These are phyloP conservation scores for Nasonia oneida DNA, from an alignment of 2,888 invertebrate genomes.

Conservation along the genomic window DNA sequence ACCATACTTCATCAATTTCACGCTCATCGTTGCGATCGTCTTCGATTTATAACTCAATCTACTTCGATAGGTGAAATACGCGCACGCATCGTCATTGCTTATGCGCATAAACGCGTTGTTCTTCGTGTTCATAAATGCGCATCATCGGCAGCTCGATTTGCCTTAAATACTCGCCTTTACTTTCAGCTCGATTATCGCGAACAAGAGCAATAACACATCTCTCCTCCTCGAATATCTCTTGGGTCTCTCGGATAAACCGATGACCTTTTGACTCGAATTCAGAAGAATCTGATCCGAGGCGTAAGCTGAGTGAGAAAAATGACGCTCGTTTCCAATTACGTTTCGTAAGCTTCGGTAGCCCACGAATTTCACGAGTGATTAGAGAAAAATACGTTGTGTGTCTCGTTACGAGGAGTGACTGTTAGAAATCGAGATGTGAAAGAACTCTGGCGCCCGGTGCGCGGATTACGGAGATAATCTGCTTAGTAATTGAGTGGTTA, in stretches of 20 bases:
- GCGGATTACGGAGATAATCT: background rate
- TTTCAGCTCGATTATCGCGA: background rate
- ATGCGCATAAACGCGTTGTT: background rate
- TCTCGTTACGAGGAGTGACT: constrained; percentile 2
- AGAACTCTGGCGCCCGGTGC: background rate
- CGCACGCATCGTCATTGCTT: background rate
- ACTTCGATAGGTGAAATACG: background rate
- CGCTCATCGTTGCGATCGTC: background rate
- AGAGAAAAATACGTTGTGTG: background rate
- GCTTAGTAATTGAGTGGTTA: background rate
- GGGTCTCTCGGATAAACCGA: background rate
- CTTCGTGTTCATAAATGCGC: background rate
- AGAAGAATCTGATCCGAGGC: background rate
- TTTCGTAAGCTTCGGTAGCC: constrained; percentile 2
- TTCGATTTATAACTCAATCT: background rate
- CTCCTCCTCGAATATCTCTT: background rate
- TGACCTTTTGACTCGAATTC: background rate
- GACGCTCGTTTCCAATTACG: background rate
- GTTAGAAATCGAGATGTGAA: background rate
- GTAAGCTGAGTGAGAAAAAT: background rate
- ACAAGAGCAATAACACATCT: background rate
- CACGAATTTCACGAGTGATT: background rate
- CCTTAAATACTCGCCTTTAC: background rate
- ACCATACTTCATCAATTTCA: no score
- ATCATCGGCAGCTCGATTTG: background rate